phyloP scores from a whole-genome alignment of 2,888 invertebrate genomes.

The Limnephilus lunatus region DNA sequence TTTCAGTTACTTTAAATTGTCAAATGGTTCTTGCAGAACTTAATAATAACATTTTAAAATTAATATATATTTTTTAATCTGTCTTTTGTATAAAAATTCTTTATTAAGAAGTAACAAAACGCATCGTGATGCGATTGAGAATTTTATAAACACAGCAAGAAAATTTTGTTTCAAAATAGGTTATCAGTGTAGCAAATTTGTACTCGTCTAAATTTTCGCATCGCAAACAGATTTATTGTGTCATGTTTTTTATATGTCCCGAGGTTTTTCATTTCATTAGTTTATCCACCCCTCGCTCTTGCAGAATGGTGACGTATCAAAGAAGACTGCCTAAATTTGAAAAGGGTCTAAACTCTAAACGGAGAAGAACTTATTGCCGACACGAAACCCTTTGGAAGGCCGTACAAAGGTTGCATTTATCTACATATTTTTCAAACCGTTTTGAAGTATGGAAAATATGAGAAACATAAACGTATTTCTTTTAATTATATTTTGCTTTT shows the following conservation, averaged over 20 bases:
- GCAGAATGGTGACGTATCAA: not conserved
- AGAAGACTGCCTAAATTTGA: not conserved
- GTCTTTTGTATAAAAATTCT: too few relatives aligned
- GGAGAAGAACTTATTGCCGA: not conserved
- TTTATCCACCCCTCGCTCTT: not conserved
- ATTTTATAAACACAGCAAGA: not conserved
- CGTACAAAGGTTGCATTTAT: too few relatives aligned
- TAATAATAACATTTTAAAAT: too few relatives aligned
- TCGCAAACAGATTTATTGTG: not conserved
- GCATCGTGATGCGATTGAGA: too few relatives aligned
- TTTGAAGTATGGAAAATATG: too few relatives aligned
- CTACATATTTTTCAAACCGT: too few relatives aligned
- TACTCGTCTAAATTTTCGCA: not conserved
- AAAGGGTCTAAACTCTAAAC: not conserved
- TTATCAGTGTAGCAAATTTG: not conserved
- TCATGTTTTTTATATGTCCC: not conserved
- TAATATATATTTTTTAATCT: too few relatives aligned
- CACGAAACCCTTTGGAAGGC: not conserved
- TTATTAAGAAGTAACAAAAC: too few relatives aligned
- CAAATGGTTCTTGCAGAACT: too few relatives aligned
- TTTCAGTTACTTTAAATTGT: too few relatives aligned
- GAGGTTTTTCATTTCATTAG: not conserved
- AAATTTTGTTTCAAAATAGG: not conserved
- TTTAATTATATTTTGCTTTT: too few relatives aligned
- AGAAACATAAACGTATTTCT: too few relatives aligned